Percentiles rank a stretch among this genome's conserved stretches.
Conservation (phyloP, 2,113 vertebrate species). For the Platycercus adscitus region DNA sequence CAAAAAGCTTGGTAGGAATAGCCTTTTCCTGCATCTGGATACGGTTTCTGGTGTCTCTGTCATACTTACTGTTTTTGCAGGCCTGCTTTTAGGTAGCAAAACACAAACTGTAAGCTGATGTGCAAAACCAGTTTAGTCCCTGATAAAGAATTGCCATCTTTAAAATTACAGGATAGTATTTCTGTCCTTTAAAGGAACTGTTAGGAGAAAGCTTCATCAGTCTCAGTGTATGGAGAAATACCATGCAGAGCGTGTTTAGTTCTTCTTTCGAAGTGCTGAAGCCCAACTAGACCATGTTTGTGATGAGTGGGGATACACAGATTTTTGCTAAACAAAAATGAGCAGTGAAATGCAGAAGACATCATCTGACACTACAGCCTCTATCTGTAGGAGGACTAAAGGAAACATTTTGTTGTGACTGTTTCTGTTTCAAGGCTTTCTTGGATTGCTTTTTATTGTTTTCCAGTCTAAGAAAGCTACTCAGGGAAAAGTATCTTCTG, state of each 20-base stretch:
- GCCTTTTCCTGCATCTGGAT: background rate
- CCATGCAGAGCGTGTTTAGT: background rate
- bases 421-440: background rate
- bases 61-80: background rate
- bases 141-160: background rate
- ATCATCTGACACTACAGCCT: background rate
- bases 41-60: background rate
- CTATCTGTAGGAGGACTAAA: background rate
- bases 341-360: background rate
- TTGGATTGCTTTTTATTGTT: background rate
- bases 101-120: background rate
- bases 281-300: background rate
- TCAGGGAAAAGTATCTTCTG: background rate
- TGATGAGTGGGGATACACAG: too few relatives aligned
- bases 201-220: background rate
- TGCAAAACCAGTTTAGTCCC: too few relatives aligned
- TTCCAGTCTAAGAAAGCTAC: background rate
- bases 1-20: constrained; percentile 89
- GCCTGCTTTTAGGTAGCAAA: background rate
- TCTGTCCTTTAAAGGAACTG: background rate
- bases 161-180: background rate
- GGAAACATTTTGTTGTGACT: background rate
- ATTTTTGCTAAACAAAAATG: background rate
- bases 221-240: background rate
- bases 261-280: background rate